Base-by-base conservation (phyloP, 2,888 invertebrate species). In the Chironomus riparius region DNA sequence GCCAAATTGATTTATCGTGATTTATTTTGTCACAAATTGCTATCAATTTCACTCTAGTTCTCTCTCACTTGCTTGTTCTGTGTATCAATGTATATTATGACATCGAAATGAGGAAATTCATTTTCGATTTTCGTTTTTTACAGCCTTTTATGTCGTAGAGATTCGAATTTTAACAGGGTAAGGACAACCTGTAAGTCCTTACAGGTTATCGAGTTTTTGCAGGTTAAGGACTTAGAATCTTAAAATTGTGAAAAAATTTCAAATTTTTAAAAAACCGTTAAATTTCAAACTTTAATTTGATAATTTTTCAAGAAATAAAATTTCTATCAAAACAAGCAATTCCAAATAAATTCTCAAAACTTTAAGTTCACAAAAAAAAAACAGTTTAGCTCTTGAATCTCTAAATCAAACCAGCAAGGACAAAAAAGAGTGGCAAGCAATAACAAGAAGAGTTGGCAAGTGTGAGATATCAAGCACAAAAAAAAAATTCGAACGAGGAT, bases 21-120 rank as follows among this genome's bases (percentile, higher is more conserved):
- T 65, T 65, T 65, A 65, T 65, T 65, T 65, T 65, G 65, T 65
- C 65, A 65, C 65, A 65, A 65, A 65, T 65, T 65, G 65, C 65
- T 65, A 24, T 65, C 65, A 21, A 65, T 65, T 65, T 21, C 18
- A 62, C 12, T 62, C 62, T 38, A 38, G 10, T 38, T 38, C 38
- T 10, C 38, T 38, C 38, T 7, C 38, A 38, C 38, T 38, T 10
- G 12, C 4, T 13, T 22, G 18, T 65, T 65, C 12, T 10, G 65
- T 65, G 13, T 65, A 65, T 65, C 65, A 65, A 65, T 65, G 38
- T 38, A 65, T 65, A 65, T 65, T 65, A 24, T 65, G 65, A 65
- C 24, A 18, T 18, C n/a, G 56, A 15, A 56, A 56, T 15, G 56
- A 15, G 10, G 13, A 21, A 24, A 12, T 65, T 21, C 18, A 65